Evolutionary conservation across 2,113 vertebrate species (phyloP), one percentile per base, ranked within the genome.

Genomic region (Spea bombifrons): DNA sequence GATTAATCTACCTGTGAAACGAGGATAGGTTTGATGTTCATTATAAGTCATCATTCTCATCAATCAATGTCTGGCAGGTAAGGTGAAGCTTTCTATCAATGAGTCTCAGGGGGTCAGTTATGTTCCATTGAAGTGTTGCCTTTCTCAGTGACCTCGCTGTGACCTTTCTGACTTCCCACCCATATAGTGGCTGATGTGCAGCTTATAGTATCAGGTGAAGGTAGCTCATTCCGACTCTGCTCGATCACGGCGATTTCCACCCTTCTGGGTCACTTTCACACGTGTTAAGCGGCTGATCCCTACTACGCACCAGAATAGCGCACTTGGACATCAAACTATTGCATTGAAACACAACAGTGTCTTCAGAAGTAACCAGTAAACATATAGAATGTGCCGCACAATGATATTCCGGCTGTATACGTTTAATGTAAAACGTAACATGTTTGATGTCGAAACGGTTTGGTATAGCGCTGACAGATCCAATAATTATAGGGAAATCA

Each of bases 91-190:
- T 63, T 77, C 71, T 82, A 73, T 59, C 50, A 61, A 46, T 68
- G 71, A 82, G 69, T 72, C 75, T 69, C 69, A 71, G 63, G 74
- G 75, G 75, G 45, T 73, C 75, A 73, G 63, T 72, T 72, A 16
- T 75, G 63, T 76, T 71, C 68, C 59, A 82, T 63, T 67, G 81
- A 82, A 77, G 70, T 66, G 69, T 78, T 77, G 63, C 63, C 81
- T 82, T 82, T 73, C 75, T 73, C 52, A 16, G 7, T 76, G 81
- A 82, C 81, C 81, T 73, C 45, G 16, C 63, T 61, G 47, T 72
- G 75, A 82, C 81, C 81, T 82, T 68, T 46, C 16, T 64, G 59
- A 43, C 59, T 73, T 45, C 15, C 44, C 64, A 73, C 47, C 66
- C 48, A 45, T 43, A 48, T 44, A 57, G 61, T 53, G 10, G 16